Conservation (phyloP, 2,888 invertebrate species). For the Blastobasis adustella region DNA sequence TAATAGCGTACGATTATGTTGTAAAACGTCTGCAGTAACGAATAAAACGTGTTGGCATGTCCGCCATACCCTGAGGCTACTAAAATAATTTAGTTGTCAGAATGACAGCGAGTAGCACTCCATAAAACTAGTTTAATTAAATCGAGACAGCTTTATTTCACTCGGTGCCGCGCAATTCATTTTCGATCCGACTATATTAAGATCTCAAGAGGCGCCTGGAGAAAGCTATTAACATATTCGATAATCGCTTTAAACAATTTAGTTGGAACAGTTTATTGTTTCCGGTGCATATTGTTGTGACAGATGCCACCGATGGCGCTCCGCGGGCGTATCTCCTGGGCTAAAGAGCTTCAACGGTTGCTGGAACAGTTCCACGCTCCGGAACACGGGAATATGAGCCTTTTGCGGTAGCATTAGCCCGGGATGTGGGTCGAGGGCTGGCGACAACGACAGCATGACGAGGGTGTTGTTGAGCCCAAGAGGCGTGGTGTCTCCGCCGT, state of each 20-base stretch:
- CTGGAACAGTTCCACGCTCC: too few species aligned
- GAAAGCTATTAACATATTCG: neutral
- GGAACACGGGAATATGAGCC: too few species aligned
- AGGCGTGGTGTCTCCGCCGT: slow-evolving; percentile 41
- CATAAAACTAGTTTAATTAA: slow-evolving; percentile 22
- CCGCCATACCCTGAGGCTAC: slow-evolving; percentile 34
- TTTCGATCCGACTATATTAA: neutral
- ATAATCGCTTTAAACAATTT: slow-evolving; percentile 23
- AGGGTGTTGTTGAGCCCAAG: neutral
- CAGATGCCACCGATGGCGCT: slow-evolving; percentile 42
- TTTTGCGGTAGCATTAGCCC: too few species aligned
- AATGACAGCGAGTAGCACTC: slow-evolving; percentile 26
- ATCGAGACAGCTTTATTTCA: slow-evolving; percentile 3
- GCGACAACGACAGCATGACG: neutral
- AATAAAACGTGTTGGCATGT: slow-evolving; percentile 46
- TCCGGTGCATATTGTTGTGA: slow-evolving; percentile 58
- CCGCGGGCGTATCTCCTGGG: neutral
- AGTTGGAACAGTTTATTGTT: slow-evolving; percentile 51
- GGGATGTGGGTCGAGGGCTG: neutral
- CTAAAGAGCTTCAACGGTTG: neutral
- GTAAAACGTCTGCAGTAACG: slow-evolving; percentile 41
- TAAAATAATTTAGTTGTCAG: slow-evolving; percentile 38
- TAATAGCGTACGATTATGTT: slow-evolving; percentile 25
- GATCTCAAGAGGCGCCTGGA: neutral
- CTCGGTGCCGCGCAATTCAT: slow-evolving; percentile 2